Base-by-base conservation (phyloP, 2,113 vertebrate genomes). In the Pristiophorus japonicus region DNA sequence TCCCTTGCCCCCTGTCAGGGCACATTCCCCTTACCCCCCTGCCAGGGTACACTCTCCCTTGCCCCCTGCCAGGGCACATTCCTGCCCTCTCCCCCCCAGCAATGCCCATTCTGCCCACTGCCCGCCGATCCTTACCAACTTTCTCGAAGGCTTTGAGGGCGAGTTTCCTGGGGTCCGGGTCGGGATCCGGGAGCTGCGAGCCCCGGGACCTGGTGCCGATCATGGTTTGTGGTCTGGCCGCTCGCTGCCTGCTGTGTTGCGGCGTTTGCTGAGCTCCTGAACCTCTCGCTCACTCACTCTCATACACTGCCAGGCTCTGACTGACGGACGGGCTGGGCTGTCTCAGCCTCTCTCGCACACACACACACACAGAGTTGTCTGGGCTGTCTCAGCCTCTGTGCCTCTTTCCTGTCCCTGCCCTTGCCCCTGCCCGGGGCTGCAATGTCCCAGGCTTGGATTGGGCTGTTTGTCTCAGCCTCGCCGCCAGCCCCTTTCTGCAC, bases 141-240 rank as follows among this genome's bases (percentile, higher is more conserved):
- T 88, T 47, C 85, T 88, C 22, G 24, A 88, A 55, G 85, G 85
- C 85, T 88, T 88, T 88, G 20, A 88, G 27, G 30, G 85, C 85
- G 45, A 88, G 45, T 88, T 55, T 88, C 20, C 30, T 55, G 42
- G 2, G 7, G 8, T 55, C 85, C 20, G 42, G 42, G 47, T 47
- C 47, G 22, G 8, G 47, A 4, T 51, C 24, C 85, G 45, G 45
- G 12, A 10, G 47, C 87, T 90, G 22, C 22, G 12, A 55, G 0
- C 22, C 27, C 7, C 51, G 2, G 87, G 87, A 90, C 51, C 30
- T 90, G 42, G 22, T 90, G 87, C 87, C 87, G 47, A 90, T 90
- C 87, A 90, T 90, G 51, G 87, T 51, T 7, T 22, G 27, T 90
- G 51, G 87, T 51, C 22, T 22, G 27, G 4, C 47, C 42, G 16